Conservation (phyloP, 2,113 vertebrate species). For the Amblyopsis rosae region DNA sequence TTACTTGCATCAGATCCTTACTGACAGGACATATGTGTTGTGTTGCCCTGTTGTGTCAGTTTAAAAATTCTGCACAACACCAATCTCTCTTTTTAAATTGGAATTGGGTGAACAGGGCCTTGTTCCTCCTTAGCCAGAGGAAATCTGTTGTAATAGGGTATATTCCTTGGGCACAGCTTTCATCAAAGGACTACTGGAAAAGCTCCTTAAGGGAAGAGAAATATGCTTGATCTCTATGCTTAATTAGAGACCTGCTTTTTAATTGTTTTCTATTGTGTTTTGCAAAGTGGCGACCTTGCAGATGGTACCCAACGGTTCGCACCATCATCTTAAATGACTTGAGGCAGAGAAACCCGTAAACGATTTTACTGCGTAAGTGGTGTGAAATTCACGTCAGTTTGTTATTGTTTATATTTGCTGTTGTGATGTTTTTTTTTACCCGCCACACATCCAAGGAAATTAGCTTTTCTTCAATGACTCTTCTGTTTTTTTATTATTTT, state of each 20-base stretch:
- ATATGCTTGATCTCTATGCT: slow-evolving; percentile 45
- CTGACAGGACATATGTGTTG: slow-evolving; percentile 45
- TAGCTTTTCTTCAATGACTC: too few species aligned
- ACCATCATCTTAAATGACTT: slow-evolving; percentile 41
- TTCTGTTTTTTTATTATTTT: too few species aligned
- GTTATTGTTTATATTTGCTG: slow-evolving; percentile 5
- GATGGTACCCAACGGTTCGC: slow-evolving; percentile 7
- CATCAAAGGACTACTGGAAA: slow-evolving; percentile 42
- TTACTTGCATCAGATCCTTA: background rate
- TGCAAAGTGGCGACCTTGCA: slow-evolving; percentile 2
- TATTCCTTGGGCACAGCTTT: slow-evolving; percentile 53
- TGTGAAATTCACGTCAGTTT: slow-evolving; percentile 18
- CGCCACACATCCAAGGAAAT: too few species aligned
- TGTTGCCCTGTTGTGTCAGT: slow-evolving; percentile 35
- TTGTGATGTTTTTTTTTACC: too few species aligned
- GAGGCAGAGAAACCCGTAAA: slow-evolving; percentile 34
- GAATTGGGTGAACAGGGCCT: slow-evolving; percentile 3
- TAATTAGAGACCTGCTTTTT: slow-evolving; percentile 52
- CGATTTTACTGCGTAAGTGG: slow-evolving; percentile 19
- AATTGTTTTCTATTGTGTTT: slow-evolving; percentile 48
- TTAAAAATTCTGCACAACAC: slow-evolving; percentile 20
- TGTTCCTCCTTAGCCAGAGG: slow-evolving; percentile 37
- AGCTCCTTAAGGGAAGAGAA: slow-evolving; percentile 38
- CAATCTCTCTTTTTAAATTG: background rate
- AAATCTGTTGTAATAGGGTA: slow-evolving; percentile 7